Base-by-base conservation (phyloP, 2,888 invertebrate species). In the Drosophila mimetica region DNA sequence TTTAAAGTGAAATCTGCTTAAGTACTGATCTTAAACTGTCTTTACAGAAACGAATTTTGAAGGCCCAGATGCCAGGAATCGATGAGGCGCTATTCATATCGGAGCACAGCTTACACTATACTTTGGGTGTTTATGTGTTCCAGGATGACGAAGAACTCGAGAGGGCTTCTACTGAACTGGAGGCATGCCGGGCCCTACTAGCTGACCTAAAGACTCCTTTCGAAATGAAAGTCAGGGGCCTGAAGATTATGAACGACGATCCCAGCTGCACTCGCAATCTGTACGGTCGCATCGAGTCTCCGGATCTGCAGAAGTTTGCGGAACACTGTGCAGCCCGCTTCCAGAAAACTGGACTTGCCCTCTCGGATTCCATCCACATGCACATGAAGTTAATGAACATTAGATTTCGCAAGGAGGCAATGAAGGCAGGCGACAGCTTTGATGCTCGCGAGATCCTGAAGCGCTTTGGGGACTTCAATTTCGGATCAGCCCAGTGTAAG, bases 161-260 rank as follows among this genome's bases (percentile, higher is more conserved):
- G 89, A 89, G 92, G 65, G 97, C 96, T 8, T 92, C 93, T 0
- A 92, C 94, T 71, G 89, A 94, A 18, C 91, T 98, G 4, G 91
- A 93, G 53, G 92, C 93, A 64, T 96, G 95, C 82, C 94, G 94
- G 2, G 67, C 88, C 59, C 79, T 73, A 16, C 58, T 84, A 76
- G 90, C 20, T 71, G 90, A 92, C 11, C 41, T 86, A 1, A 86
- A 91, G 44, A 90, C 93, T 52, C 93, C 94, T 1, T 90, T 96
- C 34, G 93, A 91, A 75, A 90, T 96, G 7, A 91, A 92, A 69
- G 75, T 96, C 32, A 93, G 93, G 89, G 98, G 97, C 2, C 89
- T 98, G 18, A 96, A 97, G 76, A 96, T 96, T 80, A 97, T 98
- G 97, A 98, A 98, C 90, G 98, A 98, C 91, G 98, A 99, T 91